phyloP scores from a whole-genome alignment of 1,140 invertebrate genomes.

The Drosophila pandora region DNA sequence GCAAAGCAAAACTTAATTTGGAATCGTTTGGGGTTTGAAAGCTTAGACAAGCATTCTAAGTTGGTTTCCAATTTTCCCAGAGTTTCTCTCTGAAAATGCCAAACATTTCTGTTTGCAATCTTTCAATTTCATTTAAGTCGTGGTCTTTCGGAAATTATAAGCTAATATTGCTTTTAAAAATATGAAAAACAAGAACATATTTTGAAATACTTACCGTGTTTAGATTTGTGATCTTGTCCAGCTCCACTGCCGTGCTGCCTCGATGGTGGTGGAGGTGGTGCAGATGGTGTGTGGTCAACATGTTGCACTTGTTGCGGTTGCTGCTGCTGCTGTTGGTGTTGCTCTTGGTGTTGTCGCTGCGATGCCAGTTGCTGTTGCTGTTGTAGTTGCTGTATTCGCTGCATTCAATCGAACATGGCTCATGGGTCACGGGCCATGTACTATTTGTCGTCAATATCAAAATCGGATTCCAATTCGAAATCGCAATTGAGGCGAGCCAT shows the following conservation, averaged over 20 bases:
- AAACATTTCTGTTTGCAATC: neutral
- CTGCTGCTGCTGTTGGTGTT: neutral
- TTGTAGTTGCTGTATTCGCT: neutral
- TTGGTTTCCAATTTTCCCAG: slow-evolving; percentile 4
- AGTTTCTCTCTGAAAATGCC: slow-evolving; percentile 7
- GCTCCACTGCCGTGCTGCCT: slow-evolving; percentile 75
- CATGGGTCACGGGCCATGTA: slow-evolving; percentile 36
- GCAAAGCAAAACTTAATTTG: slow-evolving; percentile 20
- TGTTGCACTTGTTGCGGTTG: slow-evolving; percentile 44
- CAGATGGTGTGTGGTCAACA: slow-evolving; percentile 82
- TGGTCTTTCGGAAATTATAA: neutral
- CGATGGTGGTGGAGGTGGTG: slow-evolving; percentile 81
- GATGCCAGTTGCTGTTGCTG: slow-evolving; percentile 13
- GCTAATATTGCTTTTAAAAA: too few relatives aligned
- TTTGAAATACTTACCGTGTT: slow-evolving; percentile 66
- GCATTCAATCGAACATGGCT: slow-evolving; percentile 47
- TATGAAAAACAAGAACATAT: neutral
- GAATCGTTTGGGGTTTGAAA: slow-evolving; percentile 30
- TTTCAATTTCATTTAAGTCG: neutral
- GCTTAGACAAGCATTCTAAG: slow-evolving; percentile 7
- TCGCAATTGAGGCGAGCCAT: slow-evolving; percentile 61
- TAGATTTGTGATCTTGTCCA: slow-evolving; percentile 80
- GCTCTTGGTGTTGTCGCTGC: slow-evolving; percentile 16
- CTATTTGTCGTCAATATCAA: slow-evolving; percentile 35
- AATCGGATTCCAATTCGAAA: slow-evolving; percentile 20